phyloP scores from a whole-genome alignment of 1,140 invertebrate species.

The Cylas formicarius region DNA sequence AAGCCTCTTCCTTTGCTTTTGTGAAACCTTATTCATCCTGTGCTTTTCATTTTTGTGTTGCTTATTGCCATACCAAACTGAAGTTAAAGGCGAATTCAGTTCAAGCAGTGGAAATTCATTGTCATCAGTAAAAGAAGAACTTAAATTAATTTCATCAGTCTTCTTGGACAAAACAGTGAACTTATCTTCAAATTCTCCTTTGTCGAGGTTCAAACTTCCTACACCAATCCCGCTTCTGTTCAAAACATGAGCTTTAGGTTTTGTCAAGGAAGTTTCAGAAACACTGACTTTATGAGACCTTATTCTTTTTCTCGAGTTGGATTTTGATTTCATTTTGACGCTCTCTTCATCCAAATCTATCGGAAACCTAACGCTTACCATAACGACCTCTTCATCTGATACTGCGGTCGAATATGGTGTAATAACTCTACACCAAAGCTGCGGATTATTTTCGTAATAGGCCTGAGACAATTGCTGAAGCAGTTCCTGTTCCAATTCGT shows the following conservation, averaged over 20 bases:
- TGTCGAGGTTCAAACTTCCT: conserved; percentile 39
- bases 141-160: conserved; percentile 7
- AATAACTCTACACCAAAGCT: conserved; percentile 50
- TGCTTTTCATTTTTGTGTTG: conserved; percentile 28
- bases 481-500: conserved; percentile 50
- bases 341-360: conserved; percentile 40
- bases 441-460: conserved; percentile 48
- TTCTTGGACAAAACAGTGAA: conserved; percentile 25
- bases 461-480: conserved; percentile 55
- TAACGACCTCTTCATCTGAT: conserved; percentile 47
- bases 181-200: conserved; percentile 26
- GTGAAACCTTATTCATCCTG: conserved; percentile 47
- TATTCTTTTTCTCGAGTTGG: conserved; percentile 42
- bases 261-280: conserved; percentile 16
- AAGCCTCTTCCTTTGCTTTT: conserved; percentile 52
- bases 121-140: conserved; percentile 19
- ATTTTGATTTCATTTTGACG: conserved; percentile 31
- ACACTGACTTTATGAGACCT: conserved; percentile 29
- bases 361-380: conserved; percentile 43
- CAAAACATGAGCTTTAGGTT: no score
- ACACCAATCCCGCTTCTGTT: conserved; percentile 46
- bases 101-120: conserved; percentile 28
- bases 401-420: conserved; percentile 55
- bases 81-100: conserved; percentile 20
- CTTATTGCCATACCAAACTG: conserved; percentile 16